Evolutionary conservation across 2,113 vertebrate species (phyloP).

Genomic region (Cromileptes altivelis): DNA sequence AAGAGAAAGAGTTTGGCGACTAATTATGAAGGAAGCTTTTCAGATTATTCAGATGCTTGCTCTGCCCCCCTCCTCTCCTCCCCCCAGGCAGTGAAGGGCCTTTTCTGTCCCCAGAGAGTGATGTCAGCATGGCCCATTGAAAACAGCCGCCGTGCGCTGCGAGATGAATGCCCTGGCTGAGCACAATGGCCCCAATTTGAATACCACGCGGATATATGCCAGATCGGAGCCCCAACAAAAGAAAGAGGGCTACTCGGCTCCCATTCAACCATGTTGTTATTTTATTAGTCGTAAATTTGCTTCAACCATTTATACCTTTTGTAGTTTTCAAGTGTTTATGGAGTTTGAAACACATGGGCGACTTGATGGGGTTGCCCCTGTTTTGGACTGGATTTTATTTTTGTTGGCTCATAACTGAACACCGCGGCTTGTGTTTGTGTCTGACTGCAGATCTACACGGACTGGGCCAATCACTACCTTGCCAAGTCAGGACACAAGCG

Average conservation of each 20-base stretch:
- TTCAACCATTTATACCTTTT: conserved; percentile 71
- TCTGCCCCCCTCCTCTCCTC: conserved; percentile 66
- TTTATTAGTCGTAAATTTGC: conserved; percentile 80
- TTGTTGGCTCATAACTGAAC: conserved; percentile 50
- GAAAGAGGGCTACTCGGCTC: conserved; percentile 75
- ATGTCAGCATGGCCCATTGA: conserved; percentile 86
- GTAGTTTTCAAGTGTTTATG: conserved; percentile 75
- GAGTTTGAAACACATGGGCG: conserved; percentile 62
- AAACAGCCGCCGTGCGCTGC: conserved; percentile 75
- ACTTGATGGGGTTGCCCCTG: conserved; percentile 20
- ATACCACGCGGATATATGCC: conserved; percentile 83
- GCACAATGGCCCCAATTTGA: conserved; percentile 89
- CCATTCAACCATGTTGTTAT: conserved; percentile 74
- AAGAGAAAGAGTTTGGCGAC: conserved; percentile 61
- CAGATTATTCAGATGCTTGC: conserved; percentile 85
- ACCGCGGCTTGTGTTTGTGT: conserved; percentile 60
- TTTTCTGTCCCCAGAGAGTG: conserved; percentile 84
- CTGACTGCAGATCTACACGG: conserved; percentile 94
- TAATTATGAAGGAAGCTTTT: conserved; percentile 79
- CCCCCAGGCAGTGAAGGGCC: conserved; percentile 80
- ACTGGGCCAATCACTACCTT: conserved; percentile 99
- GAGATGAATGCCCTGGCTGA: conserved; percentile 84
- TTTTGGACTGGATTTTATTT: conserved; percentile 47
- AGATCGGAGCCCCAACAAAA: conserved; percentile 78
- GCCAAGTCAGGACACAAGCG: conserved; percentile 97